Evolutionary conservation across 2,797 vertebrate genomes (phyloP).

Genomic region (Paedocypris micromegethes): DNA sequence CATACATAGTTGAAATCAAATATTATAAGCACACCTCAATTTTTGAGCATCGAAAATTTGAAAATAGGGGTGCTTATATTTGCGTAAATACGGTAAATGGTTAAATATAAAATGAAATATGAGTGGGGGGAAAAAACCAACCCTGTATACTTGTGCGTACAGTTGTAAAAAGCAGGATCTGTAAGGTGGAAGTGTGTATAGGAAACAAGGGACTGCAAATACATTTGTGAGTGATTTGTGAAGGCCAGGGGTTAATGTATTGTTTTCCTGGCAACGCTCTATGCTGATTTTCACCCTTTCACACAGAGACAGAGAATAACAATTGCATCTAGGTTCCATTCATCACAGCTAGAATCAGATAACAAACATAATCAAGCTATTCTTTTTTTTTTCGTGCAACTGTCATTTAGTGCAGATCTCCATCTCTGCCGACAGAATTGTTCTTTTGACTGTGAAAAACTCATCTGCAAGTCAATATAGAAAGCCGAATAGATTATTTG

Average conservation of each 20-base stretch:
- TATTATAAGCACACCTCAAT: no score
- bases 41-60: no score
- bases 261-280: conserved; percentile 28
- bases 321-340: conserved; percentile 30
- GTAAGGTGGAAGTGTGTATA: no score
- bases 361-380: conserved; percentile 40
- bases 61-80: no score
- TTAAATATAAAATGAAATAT: no score
- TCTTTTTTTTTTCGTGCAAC: conserved; percentile 32
- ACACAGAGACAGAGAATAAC: conserved; percentile 19
- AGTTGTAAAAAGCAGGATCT: no score
- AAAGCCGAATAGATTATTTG: conserved; percentile 32
- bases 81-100: no score
- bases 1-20: no score
- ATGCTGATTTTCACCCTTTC: conserved; percentile 24
- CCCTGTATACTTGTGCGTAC: no score
- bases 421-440: conserved; percentile 39
- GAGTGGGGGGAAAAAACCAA: no score
- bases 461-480: conserved; percentile 51
- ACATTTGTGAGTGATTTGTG: conserved; percentile 8
- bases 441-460: conserved; percentile 40
- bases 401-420: conserved; percentile 36
- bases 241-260: conserved; percentile 28
- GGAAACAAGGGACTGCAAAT: background rate
- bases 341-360: conserved; percentile 35